Percentiles rank a stretch among this genome's conserved stretches.
These are phyloP conservation scores for Semibalanus balanoides DNA, from an alignment of 1,140 invertebrate species.

Conservation along the genomic window DNA sequence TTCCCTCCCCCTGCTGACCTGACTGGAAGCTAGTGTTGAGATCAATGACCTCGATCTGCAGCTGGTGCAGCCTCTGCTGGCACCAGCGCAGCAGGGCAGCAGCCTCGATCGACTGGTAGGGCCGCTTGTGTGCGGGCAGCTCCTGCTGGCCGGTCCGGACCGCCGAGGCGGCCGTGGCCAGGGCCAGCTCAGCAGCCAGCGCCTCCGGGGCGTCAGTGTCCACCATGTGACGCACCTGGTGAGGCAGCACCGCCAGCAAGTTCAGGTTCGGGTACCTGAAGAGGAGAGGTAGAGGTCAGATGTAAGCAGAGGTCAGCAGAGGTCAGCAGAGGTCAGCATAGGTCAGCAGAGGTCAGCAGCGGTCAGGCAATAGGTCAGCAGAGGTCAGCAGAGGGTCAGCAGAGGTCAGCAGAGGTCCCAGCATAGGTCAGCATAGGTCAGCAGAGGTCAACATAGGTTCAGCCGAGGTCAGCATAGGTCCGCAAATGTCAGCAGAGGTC, in stretches of 20 bases:
- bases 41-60: not conserved
- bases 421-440: no score
- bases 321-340: no score
- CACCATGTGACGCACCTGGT: constrained; percentile 45
- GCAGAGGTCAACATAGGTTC: no score
- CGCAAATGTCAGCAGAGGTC: no score
- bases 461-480: no score
- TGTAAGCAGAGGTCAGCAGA: no score
- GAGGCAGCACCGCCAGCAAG: constrained; percentile 41
- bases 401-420: no score
- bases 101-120: not conserved
- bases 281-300: not conserved
- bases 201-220: constrained; percentile 44
- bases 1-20: not conserved
- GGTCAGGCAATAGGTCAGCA: no score
- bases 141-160: not conserved
- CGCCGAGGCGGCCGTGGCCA: constrained; percentile 16
- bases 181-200: constrained; percentile 23
- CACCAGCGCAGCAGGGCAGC: not conserved
- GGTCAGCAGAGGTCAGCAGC: no score
- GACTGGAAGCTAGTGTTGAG: not conserved
- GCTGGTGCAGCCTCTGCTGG: not conserved
- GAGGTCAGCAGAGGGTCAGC: no score
- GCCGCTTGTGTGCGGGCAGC: not conserved
- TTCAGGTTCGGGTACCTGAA: constrained; percentile 39